Conservation (phyloP, 2,888 invertebrate species). For the Acanthacorydalis orientalis region DNA sequence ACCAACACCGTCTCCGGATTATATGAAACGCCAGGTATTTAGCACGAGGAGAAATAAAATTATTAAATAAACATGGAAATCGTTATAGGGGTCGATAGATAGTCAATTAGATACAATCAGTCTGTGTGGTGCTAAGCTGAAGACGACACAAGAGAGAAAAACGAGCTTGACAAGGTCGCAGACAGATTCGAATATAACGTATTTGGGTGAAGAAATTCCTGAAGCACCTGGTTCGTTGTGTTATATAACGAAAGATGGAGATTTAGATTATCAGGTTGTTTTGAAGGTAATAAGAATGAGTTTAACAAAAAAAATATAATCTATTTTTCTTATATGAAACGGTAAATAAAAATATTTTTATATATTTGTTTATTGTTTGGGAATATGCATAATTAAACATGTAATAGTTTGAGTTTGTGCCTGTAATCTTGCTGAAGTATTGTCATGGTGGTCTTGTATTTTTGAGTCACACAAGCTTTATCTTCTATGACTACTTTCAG, state of each 20-base stretch:
- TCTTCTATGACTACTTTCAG: no score
- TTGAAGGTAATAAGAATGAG: conserved; percentile 41
- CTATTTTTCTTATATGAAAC: not conserved
- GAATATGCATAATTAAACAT: no score
- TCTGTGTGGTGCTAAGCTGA: conserved; percentile 36
- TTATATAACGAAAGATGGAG: conserved; percentile 91
- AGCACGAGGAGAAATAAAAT: not conserved
- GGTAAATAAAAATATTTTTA: no score
- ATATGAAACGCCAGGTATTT: conserved; percentile 56
- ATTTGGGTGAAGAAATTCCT: conserved; percentile 68
- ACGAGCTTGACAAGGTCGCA: conserved; percentile 67
- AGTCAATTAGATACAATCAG: conserved; percentile 66
- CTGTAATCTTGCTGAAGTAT: no score
- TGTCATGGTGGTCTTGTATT: no score
- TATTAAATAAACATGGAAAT: not conserved
- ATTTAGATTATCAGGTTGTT: conserved; percentile 80
- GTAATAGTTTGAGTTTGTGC: no score
- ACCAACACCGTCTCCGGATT: conserved; percentile 80
- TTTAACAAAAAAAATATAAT: not conserved
- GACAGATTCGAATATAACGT: conserved; percentile 84
- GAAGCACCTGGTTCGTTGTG: conserved; percentile 78
- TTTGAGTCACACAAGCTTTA: no score
- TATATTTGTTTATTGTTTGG: no score
- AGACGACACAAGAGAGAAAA: conserved; percentile 46
- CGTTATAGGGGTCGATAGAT: conserved; percentile 59